Percentiles rank a stretch among this genome's conserved stretches.
phyloP scores from a whole-genome alignment of 2,888 invertebrate species.

The Hedychridium roseum region DNA sequence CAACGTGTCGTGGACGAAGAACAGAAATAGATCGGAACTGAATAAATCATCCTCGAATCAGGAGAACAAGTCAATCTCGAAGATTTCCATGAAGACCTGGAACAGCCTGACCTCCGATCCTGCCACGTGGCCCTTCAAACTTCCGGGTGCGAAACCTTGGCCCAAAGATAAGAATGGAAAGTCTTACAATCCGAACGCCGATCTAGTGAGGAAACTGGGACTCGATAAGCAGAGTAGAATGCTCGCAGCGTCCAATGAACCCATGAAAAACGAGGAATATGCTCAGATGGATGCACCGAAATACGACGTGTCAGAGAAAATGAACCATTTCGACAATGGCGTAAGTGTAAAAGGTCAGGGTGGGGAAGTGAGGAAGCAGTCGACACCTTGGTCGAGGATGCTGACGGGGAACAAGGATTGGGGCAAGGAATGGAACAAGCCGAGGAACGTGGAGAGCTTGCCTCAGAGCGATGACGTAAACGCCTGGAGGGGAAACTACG shows the following conservation, averaged over 20 bases:
- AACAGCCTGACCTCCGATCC: slow-evolving; percentile 55
- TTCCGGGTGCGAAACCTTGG: slow-evolving; percentile 55
- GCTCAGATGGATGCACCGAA: slow-evolving; percentile 10
- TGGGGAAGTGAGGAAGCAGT: slow-evolving; percentile 20
- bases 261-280: slow-evolving; percentile 7
- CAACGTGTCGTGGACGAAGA: slow-evolving; percentile 16
- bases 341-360: slow-evolving; percentile 7
- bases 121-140: slow-evolving; percentile 57
- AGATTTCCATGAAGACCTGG: slow-evolving; percentile 52
- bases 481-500: slow-evolving; percentile 17
- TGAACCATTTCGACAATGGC: background rate
- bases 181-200: slow-evolving; percentile 57
- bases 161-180: slow-evolving; percentile 56
- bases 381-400: slow-evolving; percentile 37
- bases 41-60: slow-evolving; percentile 17
- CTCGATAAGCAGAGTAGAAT: slow-evolving; percentile 44
- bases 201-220: slow-evolving; percentile 52
- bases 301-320: slow-evolving; percentile 11
- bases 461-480: slow-evolving; percentile 10
- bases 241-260: slow-evolving; percentile 16
- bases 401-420: slow-evolving; percentile 29
- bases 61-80: slow-evolving; percentile 30
- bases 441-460: slow-evolving; percentile 9
- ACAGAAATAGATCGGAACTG: slow-evolving; percentile 14
- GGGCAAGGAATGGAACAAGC: slow-evolving; percentile 8